Conservation (phyloP, 2,888 invertebrate species). For the Coleophora flavipennella region DNA sequence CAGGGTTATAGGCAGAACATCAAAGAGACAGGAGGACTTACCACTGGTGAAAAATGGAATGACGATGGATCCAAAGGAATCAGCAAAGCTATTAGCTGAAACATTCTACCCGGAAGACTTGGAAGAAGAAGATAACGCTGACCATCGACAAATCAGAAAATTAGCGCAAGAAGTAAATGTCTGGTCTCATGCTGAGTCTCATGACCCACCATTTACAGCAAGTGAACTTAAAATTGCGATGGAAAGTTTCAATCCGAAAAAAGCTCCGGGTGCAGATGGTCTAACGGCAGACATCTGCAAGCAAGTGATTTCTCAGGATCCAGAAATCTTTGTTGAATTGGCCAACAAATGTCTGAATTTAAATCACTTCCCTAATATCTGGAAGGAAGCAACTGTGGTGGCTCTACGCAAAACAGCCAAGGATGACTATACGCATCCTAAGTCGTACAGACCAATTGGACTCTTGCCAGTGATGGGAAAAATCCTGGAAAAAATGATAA, state of each 20-base stretch:
- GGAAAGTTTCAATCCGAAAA: slow-evolving; percentile 8
- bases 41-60: not conserved
- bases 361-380: slow-evolving; percentile 3
- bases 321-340: slow-evolving; percentile 1
- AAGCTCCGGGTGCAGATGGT: slow-evolving; percentile 16
- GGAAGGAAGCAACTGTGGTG: slow-evolving; percentile 6
- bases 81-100: not conserved
- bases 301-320: slow-evolving; percentile 5
- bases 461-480: slow-evolving; percentile 11
- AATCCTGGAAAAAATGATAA: slow-evolving; percentile 9
- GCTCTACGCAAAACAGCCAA: slow-evolving; percentile 6
- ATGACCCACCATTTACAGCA: slow-evolving; percentile 8
- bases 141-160: not conserved
- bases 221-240: slow-evolving; percentile 6
- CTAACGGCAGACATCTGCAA: slow-evolving; percentile 16
- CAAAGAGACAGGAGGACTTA: not conserved
- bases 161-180: not conserved
- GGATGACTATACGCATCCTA: not conserved
- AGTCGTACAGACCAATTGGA: slow-evolving; percentile 11
- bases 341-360: slow-evolving; percentile 4
- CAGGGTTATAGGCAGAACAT: not conserved
- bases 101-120: not conserved
- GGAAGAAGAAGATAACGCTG: not conserved
- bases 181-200: not conserved
- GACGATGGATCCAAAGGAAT: not conserved